Conservation (phyloP, 2,797 vertebrate genomes). For the Megaceryle alcyon region DNA sequence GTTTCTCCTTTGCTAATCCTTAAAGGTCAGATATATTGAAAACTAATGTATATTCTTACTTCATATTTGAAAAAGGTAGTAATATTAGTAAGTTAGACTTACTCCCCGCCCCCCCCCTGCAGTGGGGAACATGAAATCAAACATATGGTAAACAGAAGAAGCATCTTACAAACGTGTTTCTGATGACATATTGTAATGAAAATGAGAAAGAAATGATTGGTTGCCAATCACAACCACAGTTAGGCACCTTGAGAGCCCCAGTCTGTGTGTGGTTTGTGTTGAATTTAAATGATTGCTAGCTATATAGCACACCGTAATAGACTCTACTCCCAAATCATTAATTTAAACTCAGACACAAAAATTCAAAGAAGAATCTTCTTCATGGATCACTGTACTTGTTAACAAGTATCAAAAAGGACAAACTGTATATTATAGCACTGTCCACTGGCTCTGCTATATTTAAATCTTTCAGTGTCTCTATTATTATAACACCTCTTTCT, state of each 20-base stretch:
- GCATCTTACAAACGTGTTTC: conserved; percentile 29
- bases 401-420: conserved; percentile 62
- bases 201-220: conserved; percentile 17
- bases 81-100: conserved; percentile 3
- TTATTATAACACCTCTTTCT: background rate
- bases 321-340: conserved; percentile 61
- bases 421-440: conserved; percentile 52
- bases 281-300: conserved; percentile 53
- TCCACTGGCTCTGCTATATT: background rate
- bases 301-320: conserved; percentile 26
- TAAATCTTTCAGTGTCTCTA: conserved; percentile 30
- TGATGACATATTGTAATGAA: conserved; percentile 37
- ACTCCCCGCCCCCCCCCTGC: background rate
- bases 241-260: conserved; percentile 12
- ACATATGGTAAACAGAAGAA: conserved; percentile 38
- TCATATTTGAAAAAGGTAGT: conserved; percentile 12
- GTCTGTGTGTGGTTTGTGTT: background rate
- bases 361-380: conserved; percentile 66
- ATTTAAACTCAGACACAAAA: conserved; percentile 66
- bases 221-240: conserved; percentile 25
- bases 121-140: conserved; percentile 19
- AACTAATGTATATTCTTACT: conserved; percentile 25
- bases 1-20: conserved; percentile 62
- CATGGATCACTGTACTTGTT: conserved; percentile 66
- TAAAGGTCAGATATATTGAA: conserved; percentile 66